phyloP scores from a whole-genome alignment of 2,113 vertebrate species.

The Strix aluco region DNA sequence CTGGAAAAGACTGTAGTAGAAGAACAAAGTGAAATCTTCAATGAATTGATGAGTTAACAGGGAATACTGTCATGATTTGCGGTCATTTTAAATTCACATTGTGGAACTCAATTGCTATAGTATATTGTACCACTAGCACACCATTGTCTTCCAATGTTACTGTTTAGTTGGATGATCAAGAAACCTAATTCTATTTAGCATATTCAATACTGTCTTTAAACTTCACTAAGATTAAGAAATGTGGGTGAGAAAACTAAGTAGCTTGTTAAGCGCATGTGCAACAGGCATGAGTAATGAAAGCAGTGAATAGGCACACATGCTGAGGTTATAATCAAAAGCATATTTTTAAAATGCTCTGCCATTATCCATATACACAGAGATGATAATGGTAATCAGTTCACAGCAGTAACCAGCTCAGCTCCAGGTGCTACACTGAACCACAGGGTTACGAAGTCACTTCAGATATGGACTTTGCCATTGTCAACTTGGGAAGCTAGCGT shows the following conservation, averaged over 20 bases:
- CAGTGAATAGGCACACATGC: neutral
- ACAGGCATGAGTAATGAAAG: neutral
- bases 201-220: neutral
- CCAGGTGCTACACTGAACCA: neutral
- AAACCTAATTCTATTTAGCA: neutral
- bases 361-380: neutral
- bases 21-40: neutral
- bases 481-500: neutral
- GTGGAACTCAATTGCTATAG: neutral
- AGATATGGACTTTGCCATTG: neutral
- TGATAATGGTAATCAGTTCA: neutral
- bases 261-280: neutral
- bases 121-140: neutral
- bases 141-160: neutral
- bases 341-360: neutral
- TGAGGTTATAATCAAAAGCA: neutral
- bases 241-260: neutral
- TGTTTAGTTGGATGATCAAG: neutral
- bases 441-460: neutral
- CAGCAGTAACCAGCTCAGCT: neutral
- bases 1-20: neutral
- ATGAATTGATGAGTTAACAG: neutral
- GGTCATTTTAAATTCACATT: neutral
- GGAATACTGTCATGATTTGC: neutral
- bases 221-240: neutral